Base-by-base conservation (phyloP, 2,113 vertebrate species). In the Oryzias melastigma region DNA sequence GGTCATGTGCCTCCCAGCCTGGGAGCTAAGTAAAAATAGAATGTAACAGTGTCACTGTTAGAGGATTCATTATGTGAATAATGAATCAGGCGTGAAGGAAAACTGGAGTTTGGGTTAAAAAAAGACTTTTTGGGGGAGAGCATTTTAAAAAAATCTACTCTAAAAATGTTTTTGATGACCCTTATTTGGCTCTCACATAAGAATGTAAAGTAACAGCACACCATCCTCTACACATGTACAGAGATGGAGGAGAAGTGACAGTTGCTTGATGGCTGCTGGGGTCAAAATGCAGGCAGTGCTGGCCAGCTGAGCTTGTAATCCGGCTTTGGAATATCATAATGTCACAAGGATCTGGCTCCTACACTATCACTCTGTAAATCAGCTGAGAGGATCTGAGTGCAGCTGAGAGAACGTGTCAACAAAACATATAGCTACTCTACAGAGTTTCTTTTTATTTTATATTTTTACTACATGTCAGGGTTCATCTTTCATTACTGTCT, bases 191-290 rank as follows among this genome's bases (percentile, higher is more conserved):
- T 10, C 29, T 10, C 22, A 22, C 3, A 22, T 35, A 35, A 2
- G 7, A 10, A 35, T 35, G 29, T 35, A 35, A 35, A 35, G 29
- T 35, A 7, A 10, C 29, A 35, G 29, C 29, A 8, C 29, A 35
- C 8, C 1, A 10, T 35, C 29, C 29, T 29, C 27, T 35, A 77
- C 58, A 79, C 57, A 62, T 56, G 65, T 65, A 78, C 27, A 52
- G 18, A 55, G 2, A 25, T 12, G 18, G 35, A 69, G 77, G 69
- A 58, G 73, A 87, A 63, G 80, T 84, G 86, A 89, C 87, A 89
- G 85, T 76, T 40, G 50, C 70, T 82, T 84, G 76, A 78, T 73
- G 80, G 83, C 80, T 57, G 56, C 65, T 53, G 68, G 85, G 78
- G 42, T 75, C 40, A 19, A 35, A 67, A 68, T 71, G 73, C 65